Evolutionary conservation across 2,113 vertebrate species (phyloP).

Genomic region (Thinocorus orbignyianus): DNA sequence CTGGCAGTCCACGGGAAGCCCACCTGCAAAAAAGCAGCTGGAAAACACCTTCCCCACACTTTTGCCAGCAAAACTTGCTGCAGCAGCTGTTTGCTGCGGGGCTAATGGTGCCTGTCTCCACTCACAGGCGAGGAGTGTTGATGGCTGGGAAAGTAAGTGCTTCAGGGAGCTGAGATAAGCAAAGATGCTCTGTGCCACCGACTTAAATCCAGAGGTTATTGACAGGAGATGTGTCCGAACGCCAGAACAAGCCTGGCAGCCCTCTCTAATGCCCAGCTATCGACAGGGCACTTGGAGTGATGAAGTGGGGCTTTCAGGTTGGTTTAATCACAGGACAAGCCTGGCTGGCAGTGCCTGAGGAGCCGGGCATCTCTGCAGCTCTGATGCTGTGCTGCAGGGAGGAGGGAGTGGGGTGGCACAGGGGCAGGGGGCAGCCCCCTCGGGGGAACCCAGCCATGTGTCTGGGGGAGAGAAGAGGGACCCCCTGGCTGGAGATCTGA

Average conservation of each 20-base stretch:
- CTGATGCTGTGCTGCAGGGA: rapidly evolving
- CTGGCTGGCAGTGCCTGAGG: rapidly evolving
- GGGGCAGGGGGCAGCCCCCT: not conserved
- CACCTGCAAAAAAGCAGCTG: not conserved
- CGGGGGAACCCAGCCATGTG: rapidly evolving
- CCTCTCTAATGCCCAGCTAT: not conserved
- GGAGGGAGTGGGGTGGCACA: not conserved
- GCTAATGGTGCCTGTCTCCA: not conserved
- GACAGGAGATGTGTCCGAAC: not conserved
- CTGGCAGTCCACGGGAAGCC: not conserved
- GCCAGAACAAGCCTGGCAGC: not conserved
- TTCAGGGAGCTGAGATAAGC: constrained; percentile 42
- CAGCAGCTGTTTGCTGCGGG: not conserved
- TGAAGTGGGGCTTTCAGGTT: not conserved
- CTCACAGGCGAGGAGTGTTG: not conserved
- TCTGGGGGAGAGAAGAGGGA: not conserved
- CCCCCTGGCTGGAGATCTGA: rapidly evolving
- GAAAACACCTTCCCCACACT: not conserved
- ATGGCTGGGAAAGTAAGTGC: not conserved
- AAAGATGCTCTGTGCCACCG: not conserved
- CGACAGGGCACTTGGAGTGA: not conserved
- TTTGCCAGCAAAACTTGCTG: not conserved
- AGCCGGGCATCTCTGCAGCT: rapidly evolving
- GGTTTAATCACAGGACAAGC: not conserved
- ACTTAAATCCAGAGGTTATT: not conserved